phyloP scores from a whole-genome alignment of 2,888 invertebrate species.

The Capitulum mitella region DNA sequence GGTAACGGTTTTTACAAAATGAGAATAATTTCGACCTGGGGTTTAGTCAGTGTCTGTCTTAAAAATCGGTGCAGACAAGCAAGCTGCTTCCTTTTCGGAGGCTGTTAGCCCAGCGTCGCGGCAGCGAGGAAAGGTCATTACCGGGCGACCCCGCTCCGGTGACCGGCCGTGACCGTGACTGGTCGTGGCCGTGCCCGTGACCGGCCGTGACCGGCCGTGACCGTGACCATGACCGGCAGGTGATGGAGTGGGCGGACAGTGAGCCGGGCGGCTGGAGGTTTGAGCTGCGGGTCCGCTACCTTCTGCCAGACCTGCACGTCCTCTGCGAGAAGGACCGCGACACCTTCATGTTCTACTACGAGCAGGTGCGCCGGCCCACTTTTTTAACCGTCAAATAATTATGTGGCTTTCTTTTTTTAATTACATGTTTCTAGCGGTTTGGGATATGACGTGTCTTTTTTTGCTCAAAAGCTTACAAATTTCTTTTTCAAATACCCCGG shows the following conservation, averaged over 20 bases:
- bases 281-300: constrained; percentile 86
- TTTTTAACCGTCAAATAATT: too few relatives aligned
- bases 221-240: not conserved
- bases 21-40: too few relatives aligned
- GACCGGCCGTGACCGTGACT: not conserved
- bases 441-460: too few relatives aligned
- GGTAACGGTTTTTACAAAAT: not conserved
- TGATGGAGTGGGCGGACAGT: not conserved
- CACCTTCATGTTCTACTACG: constrained; percentile 93
- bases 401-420: too few relatives aligned
- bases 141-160: not conserved
- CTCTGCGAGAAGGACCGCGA: constrained; percentile 85
- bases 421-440: too few relatives aligned
- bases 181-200: not conserved
- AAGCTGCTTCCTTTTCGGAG: too few relatives aligned
- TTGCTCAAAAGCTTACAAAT: too few relatives aligned
- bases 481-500: too few relatives aligned
- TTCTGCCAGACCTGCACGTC: constrained; percentile 79
- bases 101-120: too few relatives aligned
- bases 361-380: constrained; percentile 62
- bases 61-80: too few relatives aligned
- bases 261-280: constrained; percentile 68
- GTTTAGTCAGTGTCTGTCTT: too few relatives aligned
- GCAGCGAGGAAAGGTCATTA: too few relatives aligned
- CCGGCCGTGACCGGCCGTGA: not conserved